Evolutionary conservation across 2,797 vertebrate species (phyloP).

Genomic region (Microcaecilia unicolor): DNA sequence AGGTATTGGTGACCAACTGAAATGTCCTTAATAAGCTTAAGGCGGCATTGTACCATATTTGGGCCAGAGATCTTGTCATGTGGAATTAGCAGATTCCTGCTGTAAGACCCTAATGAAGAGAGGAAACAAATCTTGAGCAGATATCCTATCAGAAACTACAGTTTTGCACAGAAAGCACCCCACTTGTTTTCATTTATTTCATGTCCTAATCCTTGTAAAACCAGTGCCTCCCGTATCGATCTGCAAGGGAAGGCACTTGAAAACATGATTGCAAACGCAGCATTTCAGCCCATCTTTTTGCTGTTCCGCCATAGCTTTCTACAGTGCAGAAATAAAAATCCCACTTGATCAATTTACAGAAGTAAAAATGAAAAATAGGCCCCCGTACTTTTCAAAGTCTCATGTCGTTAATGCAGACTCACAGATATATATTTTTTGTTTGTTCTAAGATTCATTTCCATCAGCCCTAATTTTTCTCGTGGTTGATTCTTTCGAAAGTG

Average conservation of each 20-base stretch:
- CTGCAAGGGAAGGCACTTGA: conserved; percentile 16
- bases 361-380: too few species aligned
- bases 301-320: conserved; percentile 15
- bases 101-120: conserved; percentile 43
- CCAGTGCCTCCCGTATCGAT: conserved; percentile 20
- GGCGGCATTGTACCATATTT: conserved; percentile 23
- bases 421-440: too few species aligned
- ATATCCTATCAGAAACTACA: conserved; percentile 33
- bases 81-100: conserved; percentile 29
- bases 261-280: conserved; percentile 24
- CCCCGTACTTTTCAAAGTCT: too few species aligned
- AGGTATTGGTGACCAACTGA: conserved; percentile 22
- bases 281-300: conserved; percentile 14
- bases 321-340: conserved; percentile 9
- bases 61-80: conserved; percentile 53
- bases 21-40: conserved; percentile 21
- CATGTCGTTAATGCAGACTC: too few species aligned
- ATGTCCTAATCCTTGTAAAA: conserved; percentile 25
- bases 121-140: conserved; percentile 47
- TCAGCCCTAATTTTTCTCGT: conserved; percentile 24
- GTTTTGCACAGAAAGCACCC: conserved; percentile 10
- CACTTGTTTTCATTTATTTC: conserved; percentile 10
- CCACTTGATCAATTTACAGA: too few species aligned
- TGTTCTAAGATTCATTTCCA: conserved; percentile 8
- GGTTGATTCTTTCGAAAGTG: conserved; percentile 26